Percentiles rank a stretch among this genome's conserved stretches.
Conservation (phyloP, 2,797 vertebrate genomes). For the Cyprinodon diabolis region DNA sequence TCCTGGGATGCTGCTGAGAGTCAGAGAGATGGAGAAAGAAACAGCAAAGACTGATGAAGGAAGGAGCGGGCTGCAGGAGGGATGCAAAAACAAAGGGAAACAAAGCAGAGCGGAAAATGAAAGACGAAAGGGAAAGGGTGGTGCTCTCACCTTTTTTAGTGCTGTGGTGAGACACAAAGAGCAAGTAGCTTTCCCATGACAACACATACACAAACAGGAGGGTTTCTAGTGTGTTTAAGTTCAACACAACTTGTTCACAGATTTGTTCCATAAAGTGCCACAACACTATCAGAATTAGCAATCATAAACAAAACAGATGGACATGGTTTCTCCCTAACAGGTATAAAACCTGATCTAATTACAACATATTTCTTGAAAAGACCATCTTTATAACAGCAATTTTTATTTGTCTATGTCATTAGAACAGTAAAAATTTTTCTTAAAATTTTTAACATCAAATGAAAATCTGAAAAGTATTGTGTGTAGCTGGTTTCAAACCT, state of each 20-base stretch:
- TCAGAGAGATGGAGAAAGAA: constrained; percentile 20
- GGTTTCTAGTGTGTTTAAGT: constrained; percentile 4
- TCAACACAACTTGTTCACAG: background rate
- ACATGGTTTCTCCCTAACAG: background rate
- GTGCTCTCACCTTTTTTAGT: constrained; percentile 58
- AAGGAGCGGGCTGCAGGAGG: constrained; percentile 2
- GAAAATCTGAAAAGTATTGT: background rate
- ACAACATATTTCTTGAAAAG: background rate
- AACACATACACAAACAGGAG: constrained; percentile 63
- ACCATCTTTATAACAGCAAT: background rate
- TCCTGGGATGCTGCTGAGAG: constrained; percentile 7
- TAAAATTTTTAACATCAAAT: background rate
- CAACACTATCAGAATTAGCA: background rate
- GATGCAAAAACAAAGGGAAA: background rate
- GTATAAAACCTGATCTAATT: background rate
- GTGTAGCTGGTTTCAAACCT: background rate
- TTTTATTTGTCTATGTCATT: no score
- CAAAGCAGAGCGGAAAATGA: constrained; percentile 11
- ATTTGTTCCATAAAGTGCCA: background rate
- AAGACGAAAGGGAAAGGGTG: constrained; percentile 35
- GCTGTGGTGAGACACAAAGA: constrained; percentile 41
- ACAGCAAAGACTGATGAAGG: constrained; percentile 5
- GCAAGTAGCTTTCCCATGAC: constrained; percentile 60
- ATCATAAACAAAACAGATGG: no score
- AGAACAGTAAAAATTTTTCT: background rate